Base-by-base conservation (phyloP, 2,113 vertebrate genomes). In the Platycercus adscitus region DNA sequence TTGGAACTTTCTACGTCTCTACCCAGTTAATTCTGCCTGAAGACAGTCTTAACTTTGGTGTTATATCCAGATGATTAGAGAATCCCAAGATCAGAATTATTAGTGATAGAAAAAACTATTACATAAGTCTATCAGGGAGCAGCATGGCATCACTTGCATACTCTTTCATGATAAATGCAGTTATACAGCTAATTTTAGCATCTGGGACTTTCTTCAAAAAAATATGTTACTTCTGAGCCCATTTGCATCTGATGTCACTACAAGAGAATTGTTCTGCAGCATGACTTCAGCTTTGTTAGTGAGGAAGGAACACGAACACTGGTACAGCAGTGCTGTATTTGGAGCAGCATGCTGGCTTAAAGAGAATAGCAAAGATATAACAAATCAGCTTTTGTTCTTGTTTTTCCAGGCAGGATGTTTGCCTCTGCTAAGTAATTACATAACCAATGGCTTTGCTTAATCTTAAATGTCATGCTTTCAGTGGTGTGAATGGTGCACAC, bases 361-460 rank as follows among this genome's bases (percentile, higher is more conserved):
- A 97, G 78, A 92, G 95, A 97, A 83, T 81, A 31, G 89, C 88
- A 89, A 86, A 96, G 92, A 91, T 93, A 88, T 4, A 94, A 97
- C 96, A 97, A 95, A 92, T 69, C 60, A 75, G 93, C 96, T 97
- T 98, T 97, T 98, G 97, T 97, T 97, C 94, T 86, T 94, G 90
- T 96, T 97, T 88, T 94, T 93, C 66, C 82, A 96, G 90, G 97
- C 95, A 95, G 96, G 94, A 95, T 92, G 95, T 97, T 94, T 95
- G 83, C 95, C 94, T 96, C 94, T 92, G 93, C 85, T 95, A 91
- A 93, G 76, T 81, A 94, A 93, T 98, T 98, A 97, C 81, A 96
- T 97, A 98, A 98, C 97, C 21, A 85, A 95, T 94, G 91, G 93
- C 93, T 98, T 98, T 97, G 95, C 97, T 96, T 97, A 96, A 82